Conservation (phyloP, 2,888 invertebrate species). For the Dasysyrphus tricinctus region DNA sequence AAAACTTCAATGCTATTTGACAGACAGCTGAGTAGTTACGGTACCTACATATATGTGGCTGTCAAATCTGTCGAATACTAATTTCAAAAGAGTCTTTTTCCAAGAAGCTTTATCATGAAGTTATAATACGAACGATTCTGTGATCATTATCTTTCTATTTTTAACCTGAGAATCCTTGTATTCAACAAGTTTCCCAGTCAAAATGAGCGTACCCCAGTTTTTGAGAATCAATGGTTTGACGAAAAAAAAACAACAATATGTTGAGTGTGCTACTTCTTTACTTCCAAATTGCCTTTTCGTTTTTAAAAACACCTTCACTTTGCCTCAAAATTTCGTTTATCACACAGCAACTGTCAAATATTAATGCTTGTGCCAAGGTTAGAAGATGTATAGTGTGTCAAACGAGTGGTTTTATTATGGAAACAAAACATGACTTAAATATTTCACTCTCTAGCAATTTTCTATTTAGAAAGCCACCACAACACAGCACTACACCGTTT, state of each 20-base stretch:
- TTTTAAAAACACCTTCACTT: neutral
- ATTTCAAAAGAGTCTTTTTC: constrained; percentile 16
- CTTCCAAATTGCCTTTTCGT: neutral
- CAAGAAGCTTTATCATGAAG: neutral
- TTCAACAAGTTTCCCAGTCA: constrained; percentile 55
- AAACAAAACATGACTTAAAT: neutral
- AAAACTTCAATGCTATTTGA: constrained; percentile 40
- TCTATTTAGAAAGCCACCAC: constrained; percentile 5
- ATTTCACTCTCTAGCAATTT: neutral
- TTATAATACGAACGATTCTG: neutral
- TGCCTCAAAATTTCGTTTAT: neutral
- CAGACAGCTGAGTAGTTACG: constrained; percentile 30
- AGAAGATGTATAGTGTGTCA: constrained; percentile 40
- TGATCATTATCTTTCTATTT: neutral
- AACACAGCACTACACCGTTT: neutral
- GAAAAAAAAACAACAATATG: neutral
- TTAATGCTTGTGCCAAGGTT: constrained; percentile 52
- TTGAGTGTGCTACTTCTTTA: neutral
- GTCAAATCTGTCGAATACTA: constrained; percentile 46
- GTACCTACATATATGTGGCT: constrained; percentile 18
- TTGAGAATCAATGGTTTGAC: neutral
- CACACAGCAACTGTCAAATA: constrained; percentile 30
- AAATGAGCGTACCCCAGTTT: neutral
- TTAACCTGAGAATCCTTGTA: constrained; percentile 11
- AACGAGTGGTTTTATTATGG: constrained; percentile 38